phyloP scores from a whole-genome alignment of 2,888 invertebrate genomes.

The Bellardia bayeri region DNA sequence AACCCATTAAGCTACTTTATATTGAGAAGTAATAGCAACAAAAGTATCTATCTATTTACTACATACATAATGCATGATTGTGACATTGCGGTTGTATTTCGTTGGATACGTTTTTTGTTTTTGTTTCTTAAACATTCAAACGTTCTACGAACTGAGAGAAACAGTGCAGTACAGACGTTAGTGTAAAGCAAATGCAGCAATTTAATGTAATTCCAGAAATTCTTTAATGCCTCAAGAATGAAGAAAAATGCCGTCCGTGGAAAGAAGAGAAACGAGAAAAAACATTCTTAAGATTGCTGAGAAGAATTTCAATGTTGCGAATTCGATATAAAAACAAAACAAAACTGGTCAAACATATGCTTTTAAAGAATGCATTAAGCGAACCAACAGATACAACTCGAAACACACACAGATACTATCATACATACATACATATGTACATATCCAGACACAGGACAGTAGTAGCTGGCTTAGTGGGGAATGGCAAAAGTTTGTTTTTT shows the following conservation, averaged over 20 bases:
- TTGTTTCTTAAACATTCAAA: slow-evolving; percentile 13
- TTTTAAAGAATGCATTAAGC: slow-evolving; percentile 68
- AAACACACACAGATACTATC: slow-evolving; percentile 13
- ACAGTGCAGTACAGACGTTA: slow-evolving; percentile 19
- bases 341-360: slow-evolving; percentile 73
- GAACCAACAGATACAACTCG: slow-evolving; percentile 57
- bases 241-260: slow-evolving; percentile 68
- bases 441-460: neutral
- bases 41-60: neutral
- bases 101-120: neutral
- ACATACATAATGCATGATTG: slow-evolving; percentile 47
- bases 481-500: slow-evolving; percentile 45
- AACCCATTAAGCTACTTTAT: slow-evolving; percentile 55
- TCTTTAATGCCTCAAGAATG: slow-evolving; percentile 71
- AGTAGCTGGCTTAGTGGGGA: slow-evolving; percentile 51
- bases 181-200: slow-evolving; percentile 45
- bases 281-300: slow-evolving; percentile 70
- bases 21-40: slow-evolving; percentile 33
- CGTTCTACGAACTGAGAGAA: slow-evolving; percentile 42
- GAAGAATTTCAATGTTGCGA: slow-evolving; percentile 68
- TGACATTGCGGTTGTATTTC: slow-evolving; percentile 42
- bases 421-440: neutral
- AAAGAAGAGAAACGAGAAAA: slow-evolving; percentile 70
- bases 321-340: slow-evolving; percentile 71
- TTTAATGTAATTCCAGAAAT: slow-evolving; percentile 72